A percentile compares a stretch with the other conserved stretches of the same genome.
phyloP scores from a whole-genome alignment of 1,140 invertebrate species.

The Bradynema listronoti region DNA sequence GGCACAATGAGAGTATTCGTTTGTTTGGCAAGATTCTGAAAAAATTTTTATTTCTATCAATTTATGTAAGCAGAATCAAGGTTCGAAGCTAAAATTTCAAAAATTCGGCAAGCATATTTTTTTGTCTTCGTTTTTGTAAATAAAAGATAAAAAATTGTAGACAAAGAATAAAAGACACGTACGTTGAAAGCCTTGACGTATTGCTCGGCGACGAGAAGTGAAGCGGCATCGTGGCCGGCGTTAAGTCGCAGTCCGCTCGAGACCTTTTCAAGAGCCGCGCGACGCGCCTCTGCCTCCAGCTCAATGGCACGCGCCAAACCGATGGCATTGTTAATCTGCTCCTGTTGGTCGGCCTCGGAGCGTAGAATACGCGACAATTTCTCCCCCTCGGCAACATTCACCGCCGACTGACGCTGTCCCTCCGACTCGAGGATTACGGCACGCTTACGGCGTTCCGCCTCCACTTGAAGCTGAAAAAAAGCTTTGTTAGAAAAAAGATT shows the following conservation, averaged over 20 bases:
- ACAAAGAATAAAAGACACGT: too few relatives aligned
- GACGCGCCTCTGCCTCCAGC: conserved; percentile 75
- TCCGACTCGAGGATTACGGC: conserved; percentile 94
- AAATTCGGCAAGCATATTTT: too few relatives aligned
- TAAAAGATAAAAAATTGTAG: too few relatives aligned
- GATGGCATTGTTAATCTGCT: conserved; percentile 77
- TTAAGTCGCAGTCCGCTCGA: conserved; percentile 59
- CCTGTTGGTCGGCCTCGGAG: conserved; percentile 60
- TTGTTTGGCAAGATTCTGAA: conserved; percentile 4
- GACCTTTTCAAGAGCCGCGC: conserved; percentile 70
- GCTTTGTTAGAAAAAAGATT: conserved; percentile 60
- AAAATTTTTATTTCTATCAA: too few relatives aligned
- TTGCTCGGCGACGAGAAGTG: conserved; percentile 20
- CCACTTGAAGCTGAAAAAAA: conserved; percentile 89
- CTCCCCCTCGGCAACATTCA: conserved; percentile 94
- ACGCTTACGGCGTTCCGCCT: conserved; percentile 89
- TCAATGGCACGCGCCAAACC: conserved; percentile 81
- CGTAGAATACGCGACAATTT: conserved; percentile 79
- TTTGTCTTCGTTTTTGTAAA: too few relatives aligned
- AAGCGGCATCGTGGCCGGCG: conserved; percentile 17
- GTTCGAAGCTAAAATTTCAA: too few relatives aligned
- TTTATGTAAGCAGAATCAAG: too few relatives aligned
- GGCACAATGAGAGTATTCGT: conserved; percentile 13
- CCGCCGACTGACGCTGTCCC: conserved; percentile 60
- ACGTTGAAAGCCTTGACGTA: conserved; percentile 16